Conservation (phyloP, 2,888 invertebrate genomes). For the Chloroclystis v-ata region DNA sequence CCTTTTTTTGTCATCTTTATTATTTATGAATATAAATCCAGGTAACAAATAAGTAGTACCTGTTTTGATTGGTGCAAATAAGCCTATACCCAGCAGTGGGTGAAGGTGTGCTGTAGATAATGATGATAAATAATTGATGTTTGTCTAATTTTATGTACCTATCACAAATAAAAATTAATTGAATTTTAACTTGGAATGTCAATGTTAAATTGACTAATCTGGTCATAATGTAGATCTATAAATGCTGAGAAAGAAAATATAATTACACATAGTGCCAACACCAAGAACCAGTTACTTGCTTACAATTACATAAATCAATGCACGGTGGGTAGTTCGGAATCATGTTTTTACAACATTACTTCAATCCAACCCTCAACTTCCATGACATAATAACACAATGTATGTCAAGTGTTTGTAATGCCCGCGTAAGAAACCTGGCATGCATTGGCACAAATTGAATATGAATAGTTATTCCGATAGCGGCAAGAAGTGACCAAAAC, state of each 20-base stretch:
- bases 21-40: too few relatives aligned
- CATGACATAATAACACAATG: conserved; percentile 62
- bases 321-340: conserved; percentile 36
- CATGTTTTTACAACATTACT: conserved; percentile 39
- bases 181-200: too few relatives aligned
- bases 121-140: too few relatives aligned
- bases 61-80: too few relatives aligned
- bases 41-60: too few relatives aligned
- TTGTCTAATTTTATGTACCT: too few relatives aligned
- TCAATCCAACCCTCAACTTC: conserved; percentile 28
- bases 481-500: conserved; percentile 24
- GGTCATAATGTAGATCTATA: too few relatives aligned
- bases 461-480: conserved; percentile 5
- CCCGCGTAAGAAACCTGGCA: background rate
- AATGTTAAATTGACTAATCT: too few relatives aligned
- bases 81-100: too few relatives aligned
- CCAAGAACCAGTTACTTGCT: conserved; percentile 11
- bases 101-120: too few relatives aligned
- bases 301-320: conserved; percentile 41
- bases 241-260: background rate
- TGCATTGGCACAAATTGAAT: conserved; percentile 8
- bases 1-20: too few relatives aligned
- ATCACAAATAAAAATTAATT: too few relatives aligned
- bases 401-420: conserved; percentile 44
- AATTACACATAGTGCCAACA: conserved; percentile 3